Evolutionary conservation across 2,797 vertebrate genomes (phyloP).

Genomic region (Echeneis naucrates): DNA sequence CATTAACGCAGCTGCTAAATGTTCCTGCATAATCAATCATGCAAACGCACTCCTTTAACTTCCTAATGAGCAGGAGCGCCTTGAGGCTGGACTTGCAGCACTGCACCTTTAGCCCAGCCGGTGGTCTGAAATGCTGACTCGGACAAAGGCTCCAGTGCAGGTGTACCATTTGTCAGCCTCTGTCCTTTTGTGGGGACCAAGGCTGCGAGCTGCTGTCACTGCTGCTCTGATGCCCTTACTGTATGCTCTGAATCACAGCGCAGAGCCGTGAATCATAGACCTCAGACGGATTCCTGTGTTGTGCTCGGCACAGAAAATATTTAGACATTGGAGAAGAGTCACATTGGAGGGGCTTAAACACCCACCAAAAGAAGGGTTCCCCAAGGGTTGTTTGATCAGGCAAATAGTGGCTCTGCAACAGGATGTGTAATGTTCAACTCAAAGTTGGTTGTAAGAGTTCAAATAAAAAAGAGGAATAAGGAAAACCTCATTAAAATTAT

Average conservation of each 20-base stretch:
- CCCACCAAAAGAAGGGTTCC: constrained; percentile 38
- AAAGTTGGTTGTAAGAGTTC: constrained; percentile 49
- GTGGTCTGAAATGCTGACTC: constrained; percentile 54
- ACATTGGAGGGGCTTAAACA: constrained; percentile 33
- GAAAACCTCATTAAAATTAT: constrained; percentile 57
- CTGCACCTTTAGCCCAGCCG: constrained; percentile 37
- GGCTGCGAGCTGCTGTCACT: constrained; percentile 36
- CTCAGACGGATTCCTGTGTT: constrained; percentile 67
- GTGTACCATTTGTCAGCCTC: constrained; percentile 63
- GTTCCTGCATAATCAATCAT: constrained; percentile 65
- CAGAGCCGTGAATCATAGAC: constrained; percentile 63
- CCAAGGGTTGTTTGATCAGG: constrained; percentile 43
- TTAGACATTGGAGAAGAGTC: constrained; percentile 50
- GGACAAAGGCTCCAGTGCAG: constrained; percentile 63
- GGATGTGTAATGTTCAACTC: constrained; percentile 56
- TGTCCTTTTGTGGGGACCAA: constrained; percentile 51
- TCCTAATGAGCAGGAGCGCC: constrained; percentile 35
- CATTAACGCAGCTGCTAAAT: constrained; percentile 65
- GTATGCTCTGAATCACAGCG: constrained; percentile 61
- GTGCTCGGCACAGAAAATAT: constrained; percentile 51
- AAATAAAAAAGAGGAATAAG: constrained; percentile 57
- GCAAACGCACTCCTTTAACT: constrained; percentile 50
- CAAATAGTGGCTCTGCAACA: constrained; percentile 17
- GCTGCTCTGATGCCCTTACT: background rate
- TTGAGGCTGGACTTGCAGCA: constrained; percentile 29